Evolutionary conservation across 2,888 invertebrate species (phyloP).

Genomic region (Monochamus alternatus): DNA sequence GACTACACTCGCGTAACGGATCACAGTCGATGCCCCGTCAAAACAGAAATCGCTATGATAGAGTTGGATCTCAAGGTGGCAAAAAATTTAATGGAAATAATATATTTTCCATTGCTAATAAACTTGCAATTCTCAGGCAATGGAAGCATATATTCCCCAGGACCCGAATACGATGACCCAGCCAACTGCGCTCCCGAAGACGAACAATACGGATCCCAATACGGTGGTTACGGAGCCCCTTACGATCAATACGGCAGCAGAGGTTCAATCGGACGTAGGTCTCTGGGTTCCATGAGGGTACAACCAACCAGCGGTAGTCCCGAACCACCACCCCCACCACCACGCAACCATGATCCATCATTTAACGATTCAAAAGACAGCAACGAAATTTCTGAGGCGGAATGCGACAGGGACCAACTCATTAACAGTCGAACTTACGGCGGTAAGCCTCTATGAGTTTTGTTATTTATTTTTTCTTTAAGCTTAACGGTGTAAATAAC

Average conservation of each 20-base stretch:
- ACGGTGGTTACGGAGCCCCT: slow-evolving; percentile 85
- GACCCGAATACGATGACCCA: slow-evolving; percentile 94
- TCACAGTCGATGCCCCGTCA: slow-evolving; percentile 88
- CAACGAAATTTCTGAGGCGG: slow-evolving; percentile 94
- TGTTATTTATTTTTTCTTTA: slow-evolving; percentile 7
- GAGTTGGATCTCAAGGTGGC: slow-evolving; percentile 70
- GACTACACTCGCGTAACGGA: slow-evolving; percentile 87
- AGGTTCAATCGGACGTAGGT: slow-evolving; percentile 80
- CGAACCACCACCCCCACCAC: slow-evolving; percentile 82
- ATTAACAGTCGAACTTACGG: slow-evolving; percentile 88
- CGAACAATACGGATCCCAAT: slow-evolving; percentile 92
- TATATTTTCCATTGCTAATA: no score
- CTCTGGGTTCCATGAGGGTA: slow-evolving; percentile 73
- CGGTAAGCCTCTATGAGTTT: slow-evolving; percentile 74
- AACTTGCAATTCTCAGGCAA: slow-evolving; percentile 74
- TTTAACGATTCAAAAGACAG: slow-evolving; percentile 96
- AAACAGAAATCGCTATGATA: slow-evolving; percentile 68
- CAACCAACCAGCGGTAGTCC: slow-evolving; percentile 76
- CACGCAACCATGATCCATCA: slow-evolving; percentile 86
- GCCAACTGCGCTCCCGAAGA: slow-evolving; percentile 94
- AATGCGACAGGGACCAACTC: slow-evolving; percentile 88
- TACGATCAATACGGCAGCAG: slow-evolving; percentile 93
- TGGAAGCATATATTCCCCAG: slow-evolving; percentile 86
- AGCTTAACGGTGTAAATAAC: slow-evolving; percentile 22
- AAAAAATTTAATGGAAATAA: background rate